Percentiles rank a stretch among this genome's conserved stretches.
These are phyloP conservation scores for Drosophila novamexicana DNA, from an alignment of 1,140 invertebrate genomes.

Conservation along the genomic window DNA sequence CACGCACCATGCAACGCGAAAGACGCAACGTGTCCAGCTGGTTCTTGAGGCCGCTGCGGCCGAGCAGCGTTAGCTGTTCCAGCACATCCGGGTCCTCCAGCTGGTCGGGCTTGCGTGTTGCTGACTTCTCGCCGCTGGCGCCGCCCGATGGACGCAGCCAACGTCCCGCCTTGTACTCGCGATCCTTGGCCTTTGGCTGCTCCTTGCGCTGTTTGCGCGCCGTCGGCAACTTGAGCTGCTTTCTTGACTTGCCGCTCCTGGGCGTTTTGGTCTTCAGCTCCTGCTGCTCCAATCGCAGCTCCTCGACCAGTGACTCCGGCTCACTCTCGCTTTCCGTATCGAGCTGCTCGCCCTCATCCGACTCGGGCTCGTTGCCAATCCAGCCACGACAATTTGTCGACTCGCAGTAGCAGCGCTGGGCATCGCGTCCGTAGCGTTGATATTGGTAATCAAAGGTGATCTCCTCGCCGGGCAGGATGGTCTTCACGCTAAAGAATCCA, in stretches of 20 bases:
- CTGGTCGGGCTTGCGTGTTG: slow-evolving; percentile 40
- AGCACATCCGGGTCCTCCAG: slow-evolving; percentile 87
- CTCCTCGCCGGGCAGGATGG: slow-evolving; percentile 94
- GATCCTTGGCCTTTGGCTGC: slow-evolving; percentile 59
- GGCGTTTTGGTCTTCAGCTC: slow-evolving; percentile 43
- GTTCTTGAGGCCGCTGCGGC: slow-evolving; percentile 92
- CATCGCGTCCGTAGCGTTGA: slow-evolving; percentile 97
- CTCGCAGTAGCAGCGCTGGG: slow-evolving; percentile 97
- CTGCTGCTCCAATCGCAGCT: slow-evolving; percentile 25
- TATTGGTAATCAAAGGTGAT: slow-evolving; percentile 99
- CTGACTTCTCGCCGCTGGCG: slow-evolving; percentile 21
- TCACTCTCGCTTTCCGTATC: slow-evolving; percentile 79
- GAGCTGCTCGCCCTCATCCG: slow-evolving; percentile 88
- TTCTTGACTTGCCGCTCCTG: slow-evolving; percentile 14
- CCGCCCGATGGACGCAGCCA: slow-evolving; percentile 55
- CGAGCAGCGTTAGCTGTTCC: slow-evolving; percentile 91
- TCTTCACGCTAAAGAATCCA: slow-evolving; percentile 96
- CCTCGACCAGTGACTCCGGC: slow-evolving; percentile 37
- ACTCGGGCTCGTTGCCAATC: slow-evolving; percentile 95
- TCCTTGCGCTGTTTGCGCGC: slow-evolving; percentile 45
- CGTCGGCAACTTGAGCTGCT: slow-evolving; percentile 26
- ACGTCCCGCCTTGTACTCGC: slow-evolving; percentile 67
- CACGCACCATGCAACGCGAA: slow-evolving; percentile 95
- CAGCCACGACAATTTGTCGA: slow-evolving; percentile 94
- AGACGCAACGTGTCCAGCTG: slow-evolving; percentile 94